Evolutionary conservation across 2,888 invertebrate species (phyloP), one percentile per base, ranked within the genome.

Genomic region (Acrobasis consociella): DNA sequence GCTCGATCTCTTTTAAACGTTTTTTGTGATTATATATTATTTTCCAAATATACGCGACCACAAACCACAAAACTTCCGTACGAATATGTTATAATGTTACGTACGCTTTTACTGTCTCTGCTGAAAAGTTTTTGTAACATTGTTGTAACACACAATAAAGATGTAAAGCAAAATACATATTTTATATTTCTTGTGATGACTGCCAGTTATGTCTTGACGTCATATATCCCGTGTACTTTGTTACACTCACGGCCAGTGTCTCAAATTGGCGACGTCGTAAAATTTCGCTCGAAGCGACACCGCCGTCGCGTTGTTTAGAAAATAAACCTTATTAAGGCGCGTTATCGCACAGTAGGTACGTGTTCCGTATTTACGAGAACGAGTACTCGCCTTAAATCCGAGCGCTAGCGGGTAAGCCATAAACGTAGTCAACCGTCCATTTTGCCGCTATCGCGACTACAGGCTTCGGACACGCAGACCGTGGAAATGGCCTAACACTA

Each of bases 371-470:
- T 88, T 85, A 87, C 81, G 81, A 79, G 75, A 82, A 80, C 80
- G 77, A 81, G 85, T 86, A 83, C 85, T 83, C 76, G 81, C 82
- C 80, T 87, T 85, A 87, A 88, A 85, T 86, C 81, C 78, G 81
- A 82, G 81, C 82, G 83, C 84, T 80, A 80, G 83, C 83, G 82
- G 87, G 82, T 80, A 81, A 86, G 86, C 89, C 84, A 86, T 90
- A 91, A 91, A 91, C 87, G 90, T 91, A 89, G 89, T 87, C 90
- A 91, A 90, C 89, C 91, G 88, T 90, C 85, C 89, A 89, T 92
- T 91, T 91, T 87, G 87, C 85, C 81, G 82, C 87, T 90, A 89
- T 91, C 90, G 85, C 82, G 78, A 80, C 85, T 85, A 84, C 84
- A 82, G 81, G 77, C 85, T 73, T 77, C 77, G 77, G 79, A 88